These are phyloP conservation scores for Halcyon leucocephala DNA, from an alignment of 2,797 vertebrate genomes.

Conservation along the genomic window DNA sequence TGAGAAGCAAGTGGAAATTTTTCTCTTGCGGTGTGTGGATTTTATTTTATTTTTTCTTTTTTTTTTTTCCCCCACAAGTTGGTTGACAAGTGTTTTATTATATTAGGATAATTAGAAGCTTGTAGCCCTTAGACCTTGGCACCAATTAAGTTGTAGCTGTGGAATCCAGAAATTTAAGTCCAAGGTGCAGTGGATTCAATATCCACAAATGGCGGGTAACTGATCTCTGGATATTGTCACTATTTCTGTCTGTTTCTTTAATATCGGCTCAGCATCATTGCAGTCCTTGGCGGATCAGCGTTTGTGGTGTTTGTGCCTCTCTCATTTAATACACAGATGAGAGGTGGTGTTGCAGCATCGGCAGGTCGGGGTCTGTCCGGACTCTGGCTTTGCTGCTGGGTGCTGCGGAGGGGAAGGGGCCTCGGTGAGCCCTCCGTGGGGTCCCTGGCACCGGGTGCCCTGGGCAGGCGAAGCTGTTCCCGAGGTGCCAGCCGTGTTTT, in stretches of 20 bases:
- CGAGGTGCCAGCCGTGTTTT: too few species aligned
- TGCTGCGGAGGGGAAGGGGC: fast-evolving
- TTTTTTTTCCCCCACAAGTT: neutral
- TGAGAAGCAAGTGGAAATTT: neutral
- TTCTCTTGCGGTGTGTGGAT: neutral
- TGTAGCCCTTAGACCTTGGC: neutral
- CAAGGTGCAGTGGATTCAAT: neutral
- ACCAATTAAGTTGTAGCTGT: neutral
- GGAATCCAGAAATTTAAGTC: neutral
- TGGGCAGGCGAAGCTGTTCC: neutral
- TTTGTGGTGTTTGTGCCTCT: too few species aligned
- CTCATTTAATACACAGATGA: fast-evolving
- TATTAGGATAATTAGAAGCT: neutral
- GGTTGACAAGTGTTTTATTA: neutral
- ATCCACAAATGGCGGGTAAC: neutral
- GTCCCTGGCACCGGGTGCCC: neutral
- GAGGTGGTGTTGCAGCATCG: neutral
- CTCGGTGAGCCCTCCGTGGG: fast-evolving
- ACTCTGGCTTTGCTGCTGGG: neutral
- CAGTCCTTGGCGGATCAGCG: fast-evolving
- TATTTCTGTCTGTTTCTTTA: neutral
- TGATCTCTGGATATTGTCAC: neutral
- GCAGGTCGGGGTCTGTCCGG: fast-evolving
- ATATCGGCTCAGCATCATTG: fast-evolving
- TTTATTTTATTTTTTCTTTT: neutral